Evolutionary conservation across 2,797 vertebrate species (phyloP).

Genomic region (Enteromius treurensis): DNA sequence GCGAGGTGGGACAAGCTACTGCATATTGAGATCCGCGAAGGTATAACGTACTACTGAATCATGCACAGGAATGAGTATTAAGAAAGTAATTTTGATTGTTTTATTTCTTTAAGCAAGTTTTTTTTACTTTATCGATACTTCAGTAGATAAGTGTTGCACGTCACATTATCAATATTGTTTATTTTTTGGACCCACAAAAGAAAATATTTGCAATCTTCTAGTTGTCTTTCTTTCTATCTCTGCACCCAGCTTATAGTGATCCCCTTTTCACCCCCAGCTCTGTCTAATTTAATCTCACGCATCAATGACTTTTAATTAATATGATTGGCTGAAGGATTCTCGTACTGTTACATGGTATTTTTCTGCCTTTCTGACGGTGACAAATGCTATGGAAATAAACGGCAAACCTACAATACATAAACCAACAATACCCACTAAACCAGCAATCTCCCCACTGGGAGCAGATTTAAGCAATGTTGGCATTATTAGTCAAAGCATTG

Average conservation of each 20-base stretch:
- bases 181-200: neutral
- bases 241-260: slow-evolving; percentile 27
- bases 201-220: neutral
- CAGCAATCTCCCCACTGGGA: slow-evolving; percentile 3
- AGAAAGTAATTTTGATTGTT: neutral
- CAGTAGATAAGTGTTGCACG: neutral
- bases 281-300: slow-evolving; percentile 61
- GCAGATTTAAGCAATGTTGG: neutral
- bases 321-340: slow-evolving; percentile 55
- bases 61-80: neutral
- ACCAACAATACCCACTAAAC: slow-evolving; percentile 12
- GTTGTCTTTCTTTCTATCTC: slow-evolving; percentile 7
- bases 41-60: neutral
- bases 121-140: neutral
- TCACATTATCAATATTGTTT: neutral
- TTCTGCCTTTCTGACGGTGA: slow-evolving; percentile 18
- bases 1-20: neutral
- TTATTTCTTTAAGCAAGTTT: neutral
- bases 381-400: slow-evolving; percentile 41
- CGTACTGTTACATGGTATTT: slow-evolving; percentile 51
- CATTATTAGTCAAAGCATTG: slow-evolving; percentile 10
- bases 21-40: neutral
- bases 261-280: slow-evolving; percentile 53
- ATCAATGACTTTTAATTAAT: slow-evolving; percentile 59
- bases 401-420: slow-evolving; percentile 7